phyloP scores from a whole-genome alignment of 2,888 invertebrate species.

The Conus canariensis region DNA sequence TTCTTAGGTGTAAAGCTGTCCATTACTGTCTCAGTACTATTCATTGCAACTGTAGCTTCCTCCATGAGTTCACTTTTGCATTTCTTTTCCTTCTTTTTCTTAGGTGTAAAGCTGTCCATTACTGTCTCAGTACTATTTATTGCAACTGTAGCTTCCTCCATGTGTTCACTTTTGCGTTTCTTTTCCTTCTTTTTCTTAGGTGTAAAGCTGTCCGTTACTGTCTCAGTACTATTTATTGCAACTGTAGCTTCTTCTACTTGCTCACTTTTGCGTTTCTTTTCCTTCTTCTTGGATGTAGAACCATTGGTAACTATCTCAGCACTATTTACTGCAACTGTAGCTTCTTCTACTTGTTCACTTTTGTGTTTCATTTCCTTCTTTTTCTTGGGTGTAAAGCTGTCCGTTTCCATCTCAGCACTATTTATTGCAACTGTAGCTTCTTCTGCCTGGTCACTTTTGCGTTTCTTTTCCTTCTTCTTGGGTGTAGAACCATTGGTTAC shows the following conservation, averaged over 20 bases:
- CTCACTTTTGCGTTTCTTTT: background rate
- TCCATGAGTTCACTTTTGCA: background rate
- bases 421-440: background rate
- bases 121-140: too few relatives aligned
- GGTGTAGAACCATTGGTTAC: background rate
- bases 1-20: background rate
- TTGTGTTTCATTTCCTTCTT: conserved; percentile 11
- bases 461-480: background rate
- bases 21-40: background rate
- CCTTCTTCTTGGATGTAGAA: background rate
- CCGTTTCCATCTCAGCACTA: background rate
- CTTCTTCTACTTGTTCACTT: background rate
- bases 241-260: background rate
- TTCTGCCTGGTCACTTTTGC: background rate
- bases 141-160: background rate
- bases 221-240: background rate
- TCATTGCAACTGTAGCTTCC: background rate
- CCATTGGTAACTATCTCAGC: too few relatives aligned
- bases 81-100: background rate
- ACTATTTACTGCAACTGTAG: too few relatives aligned
- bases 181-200: background rate
- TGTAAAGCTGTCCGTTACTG: background rate
- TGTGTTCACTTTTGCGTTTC: background rate
- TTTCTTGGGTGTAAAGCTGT: background rate
- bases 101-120: background rate